Base-by-base conservation (phyloP, 92 coral and sea anemone genomes). In the Palythoa caribaeorum region DNA sequence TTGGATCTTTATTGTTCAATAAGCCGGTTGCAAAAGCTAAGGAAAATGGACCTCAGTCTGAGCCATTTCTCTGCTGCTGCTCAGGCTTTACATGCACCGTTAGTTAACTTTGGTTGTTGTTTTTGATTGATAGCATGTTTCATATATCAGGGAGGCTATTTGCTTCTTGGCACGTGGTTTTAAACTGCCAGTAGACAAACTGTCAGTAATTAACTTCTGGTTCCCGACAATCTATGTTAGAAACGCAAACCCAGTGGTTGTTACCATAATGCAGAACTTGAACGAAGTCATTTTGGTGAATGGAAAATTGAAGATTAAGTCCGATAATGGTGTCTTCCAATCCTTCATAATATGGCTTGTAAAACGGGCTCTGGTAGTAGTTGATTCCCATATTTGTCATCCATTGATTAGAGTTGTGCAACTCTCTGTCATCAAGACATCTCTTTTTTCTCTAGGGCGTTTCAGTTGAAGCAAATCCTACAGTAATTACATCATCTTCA, bases 271-370 rank as follows among this genome's bases (percentile, higher is more conserved):
- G 12, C 10, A 54, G 0, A 11, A 54, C 60, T 54, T 54, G 60
- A 54, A 54, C 60, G 15, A 4, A 54, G 60, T 54, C 60, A 54
- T 76, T 76, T 35, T 15, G 81, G 44, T 76, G 71, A 35, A 76
- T 44, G 10, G 81, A 35, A 76, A 76, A 76, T 76, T 76, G 81
- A 35, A 76, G 81, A 4, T 3, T 8, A 12, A 9, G 81, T 44
- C 81, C 81, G 54, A 76, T 2, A 35, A 6, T 76, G 81, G 81
- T 76, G 17, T 77, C 83, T 77, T 77, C 72, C 83, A 77, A 77
- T 77, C 83, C 73, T 38, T 44, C 83, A 77, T 50, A 77, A 77
- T 38, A 50, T 38, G 83, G 83, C 19, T 50, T 44, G 60, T 77
- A 66, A 10, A 76, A 20, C 83, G 38, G 17, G 83, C 38, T 77